Conservation (phyloP, 2,888 invertebrate genomes). For the Lomographa bimaculata region DNA sequence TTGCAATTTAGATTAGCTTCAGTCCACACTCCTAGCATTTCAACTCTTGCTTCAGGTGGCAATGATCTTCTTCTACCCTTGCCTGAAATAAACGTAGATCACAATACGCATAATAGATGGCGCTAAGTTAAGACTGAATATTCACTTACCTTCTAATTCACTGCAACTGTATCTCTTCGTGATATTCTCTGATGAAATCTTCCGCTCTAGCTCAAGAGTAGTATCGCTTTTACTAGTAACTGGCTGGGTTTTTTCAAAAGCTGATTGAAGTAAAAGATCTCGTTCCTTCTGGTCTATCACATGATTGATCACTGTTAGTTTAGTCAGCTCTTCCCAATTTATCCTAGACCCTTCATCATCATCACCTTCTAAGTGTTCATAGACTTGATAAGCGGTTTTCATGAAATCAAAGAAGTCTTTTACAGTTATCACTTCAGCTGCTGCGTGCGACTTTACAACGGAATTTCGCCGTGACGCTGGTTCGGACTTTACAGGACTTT, state of each 20-base stretch:
- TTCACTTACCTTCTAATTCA: conserved; percentile 62
- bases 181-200: conserved; percentile 47
- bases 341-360: conserved; percentile 71
- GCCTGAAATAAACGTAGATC: conserved; percentile 39
- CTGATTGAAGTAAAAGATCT: conserved; percentile 66
- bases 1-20: conserved; percentile 78
- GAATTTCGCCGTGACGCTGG: conserved; percentile 52
- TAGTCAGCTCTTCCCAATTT: conserved; percentile 79
- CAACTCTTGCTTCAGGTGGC: conserved; percentile 63
- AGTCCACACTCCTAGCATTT: conserved; percentile 78
- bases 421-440: conserved; percentile 86
- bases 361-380: conserved; percentile 71
- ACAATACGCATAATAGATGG: conserved; percentile 33
- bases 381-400: conserved; percentile 88
- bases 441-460: conserved; percentile 41
- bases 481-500: conserved; percentile 52
- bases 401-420: conserved; percentile 89
- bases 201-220: conserved; percentile 54
- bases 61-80: conserved; percentile 52
- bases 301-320: conserved; percentile 74
- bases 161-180: conserved; percentile 68
- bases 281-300: conserved; percentile 74
- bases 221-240: conserved; percentile 69
- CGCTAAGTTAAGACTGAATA: conserved; percentile 13
- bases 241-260: conserved; percentile 56